Percentiles rank a stretch among this genome's conserved stretches.
phyloP scores from a whole-genome alignment of 2,888 invertebrate species.

The Dorcus parallelipipedus region DNA sequence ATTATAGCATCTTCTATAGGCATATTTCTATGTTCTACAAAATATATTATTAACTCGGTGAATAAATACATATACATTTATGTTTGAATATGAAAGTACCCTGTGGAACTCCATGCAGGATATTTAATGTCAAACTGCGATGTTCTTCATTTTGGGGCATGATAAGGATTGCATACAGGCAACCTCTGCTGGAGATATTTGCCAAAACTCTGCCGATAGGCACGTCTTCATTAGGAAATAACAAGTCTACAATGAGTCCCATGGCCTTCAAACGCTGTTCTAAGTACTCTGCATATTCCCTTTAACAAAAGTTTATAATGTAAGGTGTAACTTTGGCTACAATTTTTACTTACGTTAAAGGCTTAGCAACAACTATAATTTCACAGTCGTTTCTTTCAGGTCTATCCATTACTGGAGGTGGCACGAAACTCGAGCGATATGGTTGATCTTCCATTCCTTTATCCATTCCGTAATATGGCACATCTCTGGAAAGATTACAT shows the following conservation, averaged over 20 bases:
- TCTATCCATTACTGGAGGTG: conserved; percentile 36
- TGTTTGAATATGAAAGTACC: conserved; percentile 52
- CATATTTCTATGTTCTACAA: conserved; percentile 91
- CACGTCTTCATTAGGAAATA: conserved; percentile 90
- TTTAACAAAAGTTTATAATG: conserved; percentile 34
- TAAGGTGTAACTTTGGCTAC: neutral
- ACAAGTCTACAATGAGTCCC: conserved; percentile 77
- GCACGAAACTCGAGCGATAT: conserved; percentile 43
- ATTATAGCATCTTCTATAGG: conserved; percentile 86
- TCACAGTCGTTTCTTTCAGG: conserved; percentile 82
- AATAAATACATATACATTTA: neutral
- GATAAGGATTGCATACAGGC: conserved; percentile 83
- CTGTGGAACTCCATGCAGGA: conserved; percentile 87
- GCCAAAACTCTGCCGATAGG: conserved; percentile 75
- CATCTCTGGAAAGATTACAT: conserved; percentile 12
- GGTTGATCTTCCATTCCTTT: conserved; percentile 23
- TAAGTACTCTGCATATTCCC: conserved; percentile 85
- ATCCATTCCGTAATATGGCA: conserved; percentile 27
- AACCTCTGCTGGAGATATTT: conserved; percentile 84
- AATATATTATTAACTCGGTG: conserved; percentile 2
- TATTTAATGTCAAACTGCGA: conserved; percentile 83
- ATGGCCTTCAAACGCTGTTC: conserved; percentile 75
- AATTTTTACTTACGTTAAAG: conserved; percentile 68
- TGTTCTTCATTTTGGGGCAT: conserved; percentile 83
- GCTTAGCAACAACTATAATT: conserved; percentile 81